A percentile compares a stretch with the other conserved stretches of the same genome.
These are phyloP conservation scores for Strongylocentrotus purpuratus DNA, from an alignment of 35 echinoderm and acorn worm genomes.

Conservation along the genomic window DNA sequence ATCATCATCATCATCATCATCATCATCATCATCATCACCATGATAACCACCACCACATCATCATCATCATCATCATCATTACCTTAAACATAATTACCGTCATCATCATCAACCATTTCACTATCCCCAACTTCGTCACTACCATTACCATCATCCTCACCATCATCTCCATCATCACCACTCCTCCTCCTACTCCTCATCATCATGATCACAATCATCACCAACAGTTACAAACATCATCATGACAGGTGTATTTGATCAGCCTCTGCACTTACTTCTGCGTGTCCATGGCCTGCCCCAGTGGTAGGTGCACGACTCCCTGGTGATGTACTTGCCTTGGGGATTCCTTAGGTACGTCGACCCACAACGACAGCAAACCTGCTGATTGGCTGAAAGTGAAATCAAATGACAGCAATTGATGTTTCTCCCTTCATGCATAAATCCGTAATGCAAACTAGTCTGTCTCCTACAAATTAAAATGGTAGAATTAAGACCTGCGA, in stretches of 20 bases:
- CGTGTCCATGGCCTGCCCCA: conserved; percentile 96
- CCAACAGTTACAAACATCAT: background rate
- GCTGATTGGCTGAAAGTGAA: conserved; percentile 69
- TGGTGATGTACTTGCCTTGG: conserved; percentile 86
- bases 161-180: background rate
- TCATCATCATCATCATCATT: background rate
- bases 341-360: conserved; percentile 79
- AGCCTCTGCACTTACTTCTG: conserved; percentile 57
- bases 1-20: background rate
- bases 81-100: background rate
- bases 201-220: background rate
- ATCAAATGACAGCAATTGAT: no score
- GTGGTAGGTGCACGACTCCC: conserved; percentile 84
- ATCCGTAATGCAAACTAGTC: no score
- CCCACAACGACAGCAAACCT: conserved; percentile 84
- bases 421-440: no score
- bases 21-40: background rate
- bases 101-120: background rate
- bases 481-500: no score
- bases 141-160: background rate
- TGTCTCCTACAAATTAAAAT: no score
- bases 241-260: background rate
- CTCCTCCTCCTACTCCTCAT: no score
- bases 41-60: background rate
- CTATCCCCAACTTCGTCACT: background rate